Evolutionary conservation across 2,113 vertebrate genomes (phyloP).

Genomic region (Cyanoramphus novaezelandiae): DNA sequence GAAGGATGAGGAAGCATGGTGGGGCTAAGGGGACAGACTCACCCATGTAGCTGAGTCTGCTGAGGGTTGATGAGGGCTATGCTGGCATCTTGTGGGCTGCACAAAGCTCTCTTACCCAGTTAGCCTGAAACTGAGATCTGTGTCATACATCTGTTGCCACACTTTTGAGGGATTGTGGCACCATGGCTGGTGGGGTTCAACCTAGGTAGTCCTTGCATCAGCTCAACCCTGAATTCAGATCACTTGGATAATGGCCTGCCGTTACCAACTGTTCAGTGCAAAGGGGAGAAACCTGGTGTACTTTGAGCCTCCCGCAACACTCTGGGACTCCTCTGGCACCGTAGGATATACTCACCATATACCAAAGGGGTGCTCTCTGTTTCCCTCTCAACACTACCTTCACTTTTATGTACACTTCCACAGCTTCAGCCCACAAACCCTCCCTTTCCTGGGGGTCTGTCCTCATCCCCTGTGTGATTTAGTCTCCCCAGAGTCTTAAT

Average conservation of each 20-base stretch:
- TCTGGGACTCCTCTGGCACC: not conserved
- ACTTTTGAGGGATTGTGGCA: accelerated
- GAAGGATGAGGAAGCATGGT: not conserved
- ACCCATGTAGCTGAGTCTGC: accelerated
- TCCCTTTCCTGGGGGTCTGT: not conserved
- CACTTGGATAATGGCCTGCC: not conserved
- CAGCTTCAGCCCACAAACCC: not conserved
- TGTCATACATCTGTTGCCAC: accelerated
- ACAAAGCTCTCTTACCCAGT: not conserved
- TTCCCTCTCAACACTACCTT: accelerated
- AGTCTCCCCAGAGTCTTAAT: not conserved
- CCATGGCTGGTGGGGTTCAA: not conserved
- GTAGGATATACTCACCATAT: not conserved
- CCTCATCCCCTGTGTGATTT: not conserved
- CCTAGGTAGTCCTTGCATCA: not conserved
- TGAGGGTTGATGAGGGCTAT: not conserved
- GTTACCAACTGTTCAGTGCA: not conserved
- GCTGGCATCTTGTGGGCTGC: accelerated
- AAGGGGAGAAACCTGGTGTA: not conserved
- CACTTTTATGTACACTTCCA: not conserved
- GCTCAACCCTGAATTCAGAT: not conserved
- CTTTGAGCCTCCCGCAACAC: not conserved
- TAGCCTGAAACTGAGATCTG: accelerated
- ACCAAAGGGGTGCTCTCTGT: not conserved
- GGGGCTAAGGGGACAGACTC: not conserved